These are phyloP conservation scores for Myodes glareolus DNA, from an alignment of 2,113 vertebrate genomes.

Conservation along the genomic window DNA sequence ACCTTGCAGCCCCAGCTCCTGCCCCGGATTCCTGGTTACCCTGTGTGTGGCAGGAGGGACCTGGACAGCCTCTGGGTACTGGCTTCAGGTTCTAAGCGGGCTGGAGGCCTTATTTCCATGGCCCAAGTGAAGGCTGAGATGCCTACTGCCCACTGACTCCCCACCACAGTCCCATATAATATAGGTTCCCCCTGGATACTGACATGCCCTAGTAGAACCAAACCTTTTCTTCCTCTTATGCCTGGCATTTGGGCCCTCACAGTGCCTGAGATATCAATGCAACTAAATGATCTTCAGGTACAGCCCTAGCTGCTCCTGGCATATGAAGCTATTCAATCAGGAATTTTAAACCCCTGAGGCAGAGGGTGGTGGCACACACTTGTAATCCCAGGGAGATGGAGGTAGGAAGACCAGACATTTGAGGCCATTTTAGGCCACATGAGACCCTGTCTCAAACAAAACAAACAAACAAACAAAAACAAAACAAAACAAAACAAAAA, in stretches of 20 bases:
- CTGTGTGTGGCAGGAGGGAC: background rate
- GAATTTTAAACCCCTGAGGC: background rate
- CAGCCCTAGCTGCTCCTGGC: background rate
- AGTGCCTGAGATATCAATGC: background rate
- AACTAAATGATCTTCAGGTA: background rate
- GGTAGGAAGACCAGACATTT: background rate
- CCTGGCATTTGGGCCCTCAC: background rate
- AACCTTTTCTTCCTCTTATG: background rate
- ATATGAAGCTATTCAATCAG: background rate
- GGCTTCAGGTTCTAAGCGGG: background rate
- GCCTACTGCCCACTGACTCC: background rate
- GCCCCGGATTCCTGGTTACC: background rate
- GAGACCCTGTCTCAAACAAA: background rate
- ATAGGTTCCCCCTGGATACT: background rate
- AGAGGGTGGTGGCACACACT: too few species aligned
- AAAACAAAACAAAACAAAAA: background rate
- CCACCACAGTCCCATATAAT: fast-evolving
- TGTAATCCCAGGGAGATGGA: background rate
- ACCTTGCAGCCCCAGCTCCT: background rate
- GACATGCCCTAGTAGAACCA: background rate
- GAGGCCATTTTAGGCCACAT: background rate
- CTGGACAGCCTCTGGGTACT: background rate
- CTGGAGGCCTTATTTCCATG: background rate
- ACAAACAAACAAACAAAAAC: background rate
- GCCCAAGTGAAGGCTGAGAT: fast-evolving